Conservation (phyloP, 1,140 invertebrate species). For the Apis cerana region DNA sequence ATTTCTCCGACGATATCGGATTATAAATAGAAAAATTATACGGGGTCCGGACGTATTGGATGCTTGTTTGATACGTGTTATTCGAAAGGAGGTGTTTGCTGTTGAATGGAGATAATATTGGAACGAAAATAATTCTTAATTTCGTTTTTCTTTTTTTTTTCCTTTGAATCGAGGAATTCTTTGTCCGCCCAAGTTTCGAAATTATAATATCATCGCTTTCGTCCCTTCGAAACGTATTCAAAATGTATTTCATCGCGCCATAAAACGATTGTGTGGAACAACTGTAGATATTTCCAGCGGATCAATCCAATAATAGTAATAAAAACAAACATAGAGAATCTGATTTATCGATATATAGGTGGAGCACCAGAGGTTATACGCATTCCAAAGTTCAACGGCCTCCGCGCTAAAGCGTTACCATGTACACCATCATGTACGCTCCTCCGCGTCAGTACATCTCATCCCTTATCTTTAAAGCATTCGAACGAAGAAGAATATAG, state of each 20-base stretch:
- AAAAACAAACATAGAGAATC: not conserved
- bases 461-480: not conserved
- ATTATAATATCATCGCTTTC: too few relatives aligned
- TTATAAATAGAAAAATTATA: too few relatives aligned
- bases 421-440: not conserved
- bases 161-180: too few relatives aligned
- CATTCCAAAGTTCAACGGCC: slow-evolving; percentile 23
- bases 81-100: too few relatives aligned
- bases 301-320: not conserved
- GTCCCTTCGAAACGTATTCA: not conserved
- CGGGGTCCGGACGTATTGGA: too few relatives aligned
- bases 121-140: not conserved
- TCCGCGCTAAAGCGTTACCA: slow-evolving; percentile 1
- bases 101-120: not conserved
- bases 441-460: not conserved
- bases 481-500: too few relatives aligned
- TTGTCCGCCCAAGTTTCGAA: too few relatives aligned
- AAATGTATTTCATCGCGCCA: not conserved
- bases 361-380: too few relatives aligned
- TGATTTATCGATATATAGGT: not conserved
- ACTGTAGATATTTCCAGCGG: too few relatives aligned
- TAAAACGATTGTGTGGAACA: not conserved
- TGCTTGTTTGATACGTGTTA: too few relatives aligned
- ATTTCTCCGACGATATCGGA: too few relatives aligned
- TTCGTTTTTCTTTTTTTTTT: too few relatives aligned